Evolutionary conservation across 2,888 invertebrate species (phyloP), one percentile per base, ranked within the genome.

Genomic region (Eudemis profundana): DNA sequence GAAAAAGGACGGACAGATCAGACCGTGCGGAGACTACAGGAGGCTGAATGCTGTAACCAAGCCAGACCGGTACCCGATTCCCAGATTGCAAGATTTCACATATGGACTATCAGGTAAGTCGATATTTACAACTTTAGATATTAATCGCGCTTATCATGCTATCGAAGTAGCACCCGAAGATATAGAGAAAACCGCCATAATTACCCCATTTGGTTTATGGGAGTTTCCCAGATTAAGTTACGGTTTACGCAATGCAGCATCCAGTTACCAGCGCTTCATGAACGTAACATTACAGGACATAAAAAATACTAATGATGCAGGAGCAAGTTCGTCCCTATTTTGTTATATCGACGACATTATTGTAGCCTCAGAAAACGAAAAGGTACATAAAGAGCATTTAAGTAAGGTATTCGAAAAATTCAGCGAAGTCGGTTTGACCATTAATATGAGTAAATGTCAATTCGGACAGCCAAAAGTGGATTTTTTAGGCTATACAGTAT

Each of bases 181-280:
- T 70, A 70, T 83, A 4, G 72, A 66, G 0, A 85, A 88, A 67
- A 85, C 85, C 0, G 84, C 81, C 0, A 73, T 82, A 1, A 77
- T 69, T 0, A 82, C 82, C 1, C 78, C 79, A 0, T 78, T 79
- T 59, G 79, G 81, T 0, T 60, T 79, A 0, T 82, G 70, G 46
- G 82, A 84, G 62, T 81, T 72, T 44, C 23, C 68, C 1, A 10
- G 63, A 1, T 78, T 83, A 81, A 68, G 74, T 0, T 81, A 77
- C 44, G 82, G 81, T 0, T 66, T 84, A 1, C 59, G 74, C 0
- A 83, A 82, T 47, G 79, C 81, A 0, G 75, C 72, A 0, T n/a
- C n/a, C n/a, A n/a, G n/a, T n/a, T 77, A 77, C 8, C 33, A 56
- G 77, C 78, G 0, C 79, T 73, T 62, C 81, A 82, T 59, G 4